Conservation (phyloP, 2,113 vertebrate genomes). For the Dunckerocampus dactyliophorus region DNA sequence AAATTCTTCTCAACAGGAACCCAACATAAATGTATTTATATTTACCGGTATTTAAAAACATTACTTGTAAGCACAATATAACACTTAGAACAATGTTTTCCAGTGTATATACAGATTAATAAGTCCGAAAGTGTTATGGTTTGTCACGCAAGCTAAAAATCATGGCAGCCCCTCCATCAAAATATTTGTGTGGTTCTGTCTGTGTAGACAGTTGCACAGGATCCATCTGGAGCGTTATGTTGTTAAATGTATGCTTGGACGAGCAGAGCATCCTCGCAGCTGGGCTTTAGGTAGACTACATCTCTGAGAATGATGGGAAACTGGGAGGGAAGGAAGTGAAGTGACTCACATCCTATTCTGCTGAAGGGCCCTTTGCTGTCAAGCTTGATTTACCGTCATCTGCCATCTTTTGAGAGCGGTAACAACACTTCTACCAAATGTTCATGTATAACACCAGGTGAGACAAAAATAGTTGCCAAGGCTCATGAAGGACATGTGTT, state of each 20-base stretch:
- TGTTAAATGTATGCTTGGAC: conserved; percentile 56
- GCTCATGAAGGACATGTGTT: neutral
- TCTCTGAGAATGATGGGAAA: conserved; percentile 51
- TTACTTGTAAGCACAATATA: neutral
- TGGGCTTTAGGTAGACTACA: conserved; percentile 51
- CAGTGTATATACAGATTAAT: neutral
- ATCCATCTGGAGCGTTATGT: conserved; percentile 44
- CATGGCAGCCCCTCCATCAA: neutral
- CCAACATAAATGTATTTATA: neutral
- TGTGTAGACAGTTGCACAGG: conserved; percentile 16
- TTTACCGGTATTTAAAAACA: neutral
- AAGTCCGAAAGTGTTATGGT: neutral
- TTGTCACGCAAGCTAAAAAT: neutral
- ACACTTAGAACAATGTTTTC: neutral
- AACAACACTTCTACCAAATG: conserved; percentile 45
- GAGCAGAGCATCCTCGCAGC: conserved; percentile 55
- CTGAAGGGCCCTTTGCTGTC: conserved; percentile 50
- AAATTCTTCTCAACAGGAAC: neutral
- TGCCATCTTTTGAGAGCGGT: conserved; percentile 37
- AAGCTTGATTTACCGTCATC: conserved; percentile 55
- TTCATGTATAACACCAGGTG: conserved; percentile 40
- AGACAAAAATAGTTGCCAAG: conserved; percentile 29
- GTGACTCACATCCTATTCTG: conserved; percentile 55
- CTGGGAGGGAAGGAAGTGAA: conserved; percentile 54
- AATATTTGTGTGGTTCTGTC: conserved; percentile 5